Percentiles rank a stretch among this genome's conserved stretches.
These are phyloP conservation scores for Isoperla grammatica DNA, from an alignment of 2,888 invertebrate species.

Conservation along the genomic window DNA sequence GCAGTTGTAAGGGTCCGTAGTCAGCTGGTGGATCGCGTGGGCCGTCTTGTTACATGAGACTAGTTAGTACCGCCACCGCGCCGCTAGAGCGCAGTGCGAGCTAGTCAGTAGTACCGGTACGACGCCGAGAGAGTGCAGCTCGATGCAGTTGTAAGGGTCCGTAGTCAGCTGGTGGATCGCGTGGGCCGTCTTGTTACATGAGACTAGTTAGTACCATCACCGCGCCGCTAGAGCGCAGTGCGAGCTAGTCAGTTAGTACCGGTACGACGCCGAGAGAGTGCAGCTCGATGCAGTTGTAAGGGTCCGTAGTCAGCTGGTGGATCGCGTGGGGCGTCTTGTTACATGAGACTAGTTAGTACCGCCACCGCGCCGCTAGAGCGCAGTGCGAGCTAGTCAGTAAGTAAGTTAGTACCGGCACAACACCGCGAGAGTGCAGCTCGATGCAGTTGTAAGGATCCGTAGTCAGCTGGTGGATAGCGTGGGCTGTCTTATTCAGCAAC, in stretches of 20 bases:
- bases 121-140: slow-evolving; percentile 48
- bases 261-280: slow-evolving; percentile 48
- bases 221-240: too few species aligned
- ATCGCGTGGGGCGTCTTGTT: slow-evolving; percentile 46
- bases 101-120: too few species aligned
- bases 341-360: too few species aligned
- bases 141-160: slow-evolving; percentile 48
- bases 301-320: slow-evolving; percentile 45
- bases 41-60: slow-evolving; percentile 46
- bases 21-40: slow-evolving; percentile 45
- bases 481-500: slow-evolving; percentile 46
- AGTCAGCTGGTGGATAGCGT: slow-evolving; percentile 46
- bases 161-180: slow-evolving; percentile 46
- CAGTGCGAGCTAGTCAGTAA: slow-evolving; percentile 49
- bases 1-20: slow-evolving; percentile 47
- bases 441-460: slow-evolving; percentile 48
- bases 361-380: slow-evolving; percentile 48
- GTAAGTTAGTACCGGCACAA: slow-evolving; percentile 48
- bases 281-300: slow-evolving; percentile 49
- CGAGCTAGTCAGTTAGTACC: too few species aligned
- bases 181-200: slow-evolving; percentile 45
- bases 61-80: slow-evolving; percentile 43
- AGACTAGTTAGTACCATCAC: too few species aligned
- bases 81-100: slow-evolving; percentile 23
- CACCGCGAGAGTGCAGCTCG: slow-evolving; percentile 48